A percentile compares a stretch with the other conserved stretches of the same genome.
phyloP scores from a whole-genome alignment of 2,797 vertebrate species.

The Anabacerthia variegaticeps region DNA sequence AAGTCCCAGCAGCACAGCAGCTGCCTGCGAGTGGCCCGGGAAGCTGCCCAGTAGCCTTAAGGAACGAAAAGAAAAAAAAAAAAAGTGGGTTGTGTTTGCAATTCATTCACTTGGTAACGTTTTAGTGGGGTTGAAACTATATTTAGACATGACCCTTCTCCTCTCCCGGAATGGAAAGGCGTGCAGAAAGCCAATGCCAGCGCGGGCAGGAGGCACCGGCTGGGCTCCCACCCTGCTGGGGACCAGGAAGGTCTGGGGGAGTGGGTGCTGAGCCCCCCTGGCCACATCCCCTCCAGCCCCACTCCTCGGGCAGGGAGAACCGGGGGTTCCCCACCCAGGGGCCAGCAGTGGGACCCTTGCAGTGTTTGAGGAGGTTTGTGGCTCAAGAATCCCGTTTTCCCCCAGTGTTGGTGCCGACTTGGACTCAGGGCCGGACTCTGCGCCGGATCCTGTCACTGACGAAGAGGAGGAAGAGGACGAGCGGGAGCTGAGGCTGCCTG shows the following conservation, averaged over 20 bases:
- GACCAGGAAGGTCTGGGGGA: neutral
- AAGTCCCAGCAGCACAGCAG: accelerated
- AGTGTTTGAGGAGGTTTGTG: accelerated
- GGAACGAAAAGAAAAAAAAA: neutral
- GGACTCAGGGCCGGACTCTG: neutral
- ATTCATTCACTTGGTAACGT: conserved; percentile 54
- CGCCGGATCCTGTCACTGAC: neutral
- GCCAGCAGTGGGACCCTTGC: accelerated
- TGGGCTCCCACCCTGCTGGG: neutral
- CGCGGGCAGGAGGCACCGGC: neutral
- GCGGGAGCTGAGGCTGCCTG: accelerated
- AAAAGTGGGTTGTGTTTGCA: neutral
- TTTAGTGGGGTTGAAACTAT: conserved; percentile 25
- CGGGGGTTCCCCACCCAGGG: accelerated
- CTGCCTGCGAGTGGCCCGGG: accelerated
- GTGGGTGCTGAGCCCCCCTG: neutral
- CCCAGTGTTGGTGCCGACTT: neutral
- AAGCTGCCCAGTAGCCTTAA: neutral
- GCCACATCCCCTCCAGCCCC: neutral
- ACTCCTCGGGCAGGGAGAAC: neutral
- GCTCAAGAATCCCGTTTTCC: neutral
- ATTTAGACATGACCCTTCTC: conserved; percentile 65
- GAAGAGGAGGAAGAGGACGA: neutral
- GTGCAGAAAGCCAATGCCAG: neutral
- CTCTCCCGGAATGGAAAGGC: conserved; percentile 63